Conservation (phyloP, 2,888 invertebrate species). For the Melanotus villosus region DNA sequence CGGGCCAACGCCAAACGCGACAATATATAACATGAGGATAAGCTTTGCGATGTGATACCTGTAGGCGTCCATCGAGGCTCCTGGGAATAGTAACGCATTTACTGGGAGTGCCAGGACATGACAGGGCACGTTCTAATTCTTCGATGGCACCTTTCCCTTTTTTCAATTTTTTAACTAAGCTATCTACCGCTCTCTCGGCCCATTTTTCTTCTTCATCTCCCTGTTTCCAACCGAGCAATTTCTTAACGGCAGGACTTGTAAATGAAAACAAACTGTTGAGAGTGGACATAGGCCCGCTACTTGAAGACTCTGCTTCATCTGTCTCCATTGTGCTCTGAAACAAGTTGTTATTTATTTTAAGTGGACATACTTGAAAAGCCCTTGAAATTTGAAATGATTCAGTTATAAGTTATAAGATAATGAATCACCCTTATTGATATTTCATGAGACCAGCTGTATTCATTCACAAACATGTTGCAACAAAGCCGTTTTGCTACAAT, state of each 20-base stretch:
- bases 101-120: conserved; percentile 94
- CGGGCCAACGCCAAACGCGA: conserved; percentile 99
- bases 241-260: conserved; percentile 96
- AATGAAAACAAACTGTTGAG: conserved; percentile 97
- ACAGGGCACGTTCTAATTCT: conserved; percentile 91
- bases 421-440: conserved; percentile 66
- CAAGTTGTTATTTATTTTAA: conserved; percentile 10
- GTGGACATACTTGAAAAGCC: conserved; percentile 24
- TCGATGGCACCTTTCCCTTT: conserved; percentile 97
- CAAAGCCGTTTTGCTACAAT: conserved; percentile 17
- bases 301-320: conserved; percentile 88
- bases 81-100: conserved; percentile 99
- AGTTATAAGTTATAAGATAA: conserved; percentile 53
- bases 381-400: conserved; percentile 63
- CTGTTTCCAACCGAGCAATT: conserved; percentile 96
- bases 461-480: conserved; percentile 42
- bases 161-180: conserved; percentile 95
- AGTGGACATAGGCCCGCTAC: conserved; percentile 91
- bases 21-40: conserved; percentile 99
- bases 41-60: conserved; percentile 98
- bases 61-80: conserved; percentile 95
- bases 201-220: conserved; percentile 99
- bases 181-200: conserved; percentile 99
- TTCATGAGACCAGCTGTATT: conserved; percentile 41
- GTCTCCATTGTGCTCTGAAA: conserved; percentile 77